Evolutionary conservation across 2,888 invertebrate species (phyloP).

Genomic region (Adelognathus sp.): DNA sequence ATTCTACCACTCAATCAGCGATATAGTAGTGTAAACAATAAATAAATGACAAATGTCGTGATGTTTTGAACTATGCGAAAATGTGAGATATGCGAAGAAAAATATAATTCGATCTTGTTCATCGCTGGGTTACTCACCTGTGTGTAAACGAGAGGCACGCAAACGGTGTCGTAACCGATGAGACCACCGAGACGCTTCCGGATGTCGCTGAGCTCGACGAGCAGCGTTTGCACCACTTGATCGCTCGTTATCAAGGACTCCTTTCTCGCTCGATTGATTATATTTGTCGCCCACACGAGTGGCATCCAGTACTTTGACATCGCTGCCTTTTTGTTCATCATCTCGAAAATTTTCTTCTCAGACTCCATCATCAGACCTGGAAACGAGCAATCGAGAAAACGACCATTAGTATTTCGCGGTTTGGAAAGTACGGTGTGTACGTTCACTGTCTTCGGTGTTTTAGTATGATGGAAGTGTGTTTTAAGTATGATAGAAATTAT

Average conservation of each 20-base stretch:
- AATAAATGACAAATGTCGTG: not conserved
- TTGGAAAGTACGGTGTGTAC: constrained; percentile 1
- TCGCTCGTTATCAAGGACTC: constrained; percentile 93
- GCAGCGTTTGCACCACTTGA: constrained; percentile 95
- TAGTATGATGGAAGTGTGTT: not conserved
- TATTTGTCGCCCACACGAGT: constrained; percentile 95
- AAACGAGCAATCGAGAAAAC: constrained; percentile 64
- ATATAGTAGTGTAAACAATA: not conserved
- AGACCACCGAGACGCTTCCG: constrained; percentile 91
- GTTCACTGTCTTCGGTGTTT: not conserved
- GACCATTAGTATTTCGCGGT: not conserved
- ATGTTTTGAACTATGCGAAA: not conserved
- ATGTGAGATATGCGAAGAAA: not conserved
- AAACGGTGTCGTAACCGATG: constrained; percentile 95
- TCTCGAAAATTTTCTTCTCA: constrained; percentile 94
- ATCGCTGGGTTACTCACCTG: constrained; percentile 85
- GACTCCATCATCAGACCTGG: constrained; percentile 94
- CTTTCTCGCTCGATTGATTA: constrained; percentile 93
- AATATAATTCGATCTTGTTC: not conserved
- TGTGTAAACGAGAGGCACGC: constrained; percentile 95
- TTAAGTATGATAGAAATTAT: not conserved
- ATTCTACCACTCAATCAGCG: not conserved
- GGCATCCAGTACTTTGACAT: constrained; percentile 98
- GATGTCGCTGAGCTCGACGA: constrained; percentile 95
- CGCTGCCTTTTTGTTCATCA: constrained; percentile 93